A percentile compares a stretch with the other conserved stretches of the same genome.
Evolutionary conservation across 1,140 invertebrate species (phyloP).

Genomic region (Aphis gossypii): DNA sequence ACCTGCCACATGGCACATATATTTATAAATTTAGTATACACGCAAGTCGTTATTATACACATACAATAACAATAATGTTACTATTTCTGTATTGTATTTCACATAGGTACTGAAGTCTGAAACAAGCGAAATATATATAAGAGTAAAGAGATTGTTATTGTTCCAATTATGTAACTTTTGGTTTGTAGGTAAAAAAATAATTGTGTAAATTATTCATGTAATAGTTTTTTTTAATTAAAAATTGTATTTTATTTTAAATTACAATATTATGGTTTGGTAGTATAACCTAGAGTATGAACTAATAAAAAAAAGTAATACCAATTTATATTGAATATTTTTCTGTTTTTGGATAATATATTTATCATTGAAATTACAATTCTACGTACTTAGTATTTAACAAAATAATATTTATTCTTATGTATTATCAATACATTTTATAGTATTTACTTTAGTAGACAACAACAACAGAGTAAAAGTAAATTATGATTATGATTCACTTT

Average conservation of each 20-base stretch:
- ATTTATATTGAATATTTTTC: background rate
- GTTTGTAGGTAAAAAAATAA: background rate
- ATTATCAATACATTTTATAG: background rate
- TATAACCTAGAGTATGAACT: background rate
- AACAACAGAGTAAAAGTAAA: too few relatives aligned
- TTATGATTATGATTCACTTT: background rate
- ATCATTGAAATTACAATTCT: background rate
- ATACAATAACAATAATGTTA: background rate
- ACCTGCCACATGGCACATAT: background rate
- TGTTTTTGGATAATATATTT: background rate
- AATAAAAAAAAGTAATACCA: background rate
- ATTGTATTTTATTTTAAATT: background rate
- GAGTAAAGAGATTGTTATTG: background rate
- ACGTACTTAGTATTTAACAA: background rate
- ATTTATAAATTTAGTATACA: background rate
- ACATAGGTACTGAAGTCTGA: background rate
- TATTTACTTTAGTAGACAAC: background rate
- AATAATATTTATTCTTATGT: too few relatives aligned
- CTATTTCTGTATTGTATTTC: background rate
- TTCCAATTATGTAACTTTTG: background rate
- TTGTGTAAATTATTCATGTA: background rate
- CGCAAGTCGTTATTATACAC: background rate
- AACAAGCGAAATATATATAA: background rate
- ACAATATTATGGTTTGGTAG: background rate
- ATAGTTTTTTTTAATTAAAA: slow-evolving; percentile 13